Evolutionary conservation across 2,888 invertebrate genomes (phyloP), one percentile per base, ranked within the genome.

Genomic region (Drosophila stalkeri): DNA sequence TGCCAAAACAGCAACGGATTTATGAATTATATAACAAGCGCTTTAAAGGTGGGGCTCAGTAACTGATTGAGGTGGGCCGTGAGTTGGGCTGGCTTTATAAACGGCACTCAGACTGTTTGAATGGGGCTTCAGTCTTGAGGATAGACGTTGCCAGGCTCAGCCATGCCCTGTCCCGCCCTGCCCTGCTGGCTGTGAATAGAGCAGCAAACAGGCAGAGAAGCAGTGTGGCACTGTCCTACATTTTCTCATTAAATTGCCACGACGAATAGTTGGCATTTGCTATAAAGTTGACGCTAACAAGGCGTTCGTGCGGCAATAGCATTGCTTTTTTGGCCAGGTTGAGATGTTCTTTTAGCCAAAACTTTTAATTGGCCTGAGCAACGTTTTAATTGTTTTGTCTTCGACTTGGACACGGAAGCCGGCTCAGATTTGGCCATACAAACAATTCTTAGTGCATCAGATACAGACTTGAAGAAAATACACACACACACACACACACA

Each of bases 171-270:
- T 16, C 35, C 49, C 51, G 68, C 1, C 23, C 16, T 9, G 37
- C n/a, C 41, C 49, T 47, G 63, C 3, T 49, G 56, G 23, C 46
- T 35, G 60, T 68, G 89, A 75, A 83, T 72, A 20, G 44, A 52
- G 52, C 55, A 52, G 49, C 51, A 57, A 46, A n/a, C 33, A 51
- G 33, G 14, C 33, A 51, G 37, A 6, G 35, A n/a, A n/a, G 20
- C 20, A 23, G 37, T 18, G 14, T 47, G 56, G 41, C 47, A 72
- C n/a, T 89, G 85, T 80, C 85, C 85, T 84, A 86, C 70, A 89
- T 86, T 89, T 80, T 87, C 90, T 86, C 88, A 89, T 86, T 89
- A 86, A 89, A 87, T 87, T 89, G 88, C 71, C 70, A 89, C 75
- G 90, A 80, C 75, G 80, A 87, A 85, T 79, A 81, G 73, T 87